Conservation (phyloP, 1,140 invertebrate genomes). For the Pinna nobilis region DNA sequence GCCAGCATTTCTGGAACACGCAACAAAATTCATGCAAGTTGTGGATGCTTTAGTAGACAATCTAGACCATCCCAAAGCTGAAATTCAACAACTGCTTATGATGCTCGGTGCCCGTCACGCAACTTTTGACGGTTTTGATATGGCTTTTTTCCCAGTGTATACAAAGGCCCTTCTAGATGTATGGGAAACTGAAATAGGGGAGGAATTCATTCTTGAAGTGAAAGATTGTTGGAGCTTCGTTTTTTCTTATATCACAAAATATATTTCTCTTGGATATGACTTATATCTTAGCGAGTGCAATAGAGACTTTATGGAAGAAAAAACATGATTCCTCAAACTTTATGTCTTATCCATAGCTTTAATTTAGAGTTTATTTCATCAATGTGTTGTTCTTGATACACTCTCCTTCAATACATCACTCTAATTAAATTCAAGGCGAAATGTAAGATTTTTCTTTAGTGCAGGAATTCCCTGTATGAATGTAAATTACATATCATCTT, state of each 20-base stretch:
- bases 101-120: constrained; percentile 60
- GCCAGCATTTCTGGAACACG: constrained; percentile 49
- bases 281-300: constrained; percentile 44
- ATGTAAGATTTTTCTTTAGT: too few relatives aligned
- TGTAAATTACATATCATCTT: too few relatives aligned
- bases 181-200: constrained; percentile 58
- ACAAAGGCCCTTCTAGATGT: constrained; percentile 58
- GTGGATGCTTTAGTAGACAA: constrained; percentile 57
- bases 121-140: constrained; percentile 54
- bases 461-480: too few relatives aligned
- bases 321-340: constrained; percentile 7
- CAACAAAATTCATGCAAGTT: constrained; percentile 55
- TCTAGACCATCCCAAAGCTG: constrained; percentile 46
- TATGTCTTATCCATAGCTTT: too few relatives aligned
- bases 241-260: constrained; percentile 52
- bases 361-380: too few relatives aligned
- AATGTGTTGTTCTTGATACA: too few relatives aligned
- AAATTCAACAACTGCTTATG: constrained; percentile 50
- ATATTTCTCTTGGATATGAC: constrained; percentile 59
- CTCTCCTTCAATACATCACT: too few relatives aligned
- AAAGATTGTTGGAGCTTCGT: constrained; percentile 50
- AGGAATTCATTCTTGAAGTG: constrained; percentile 61
- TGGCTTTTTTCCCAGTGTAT: constrained; percentile 55
- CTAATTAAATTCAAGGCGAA: too few relatives aligned
- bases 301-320: constrained; percentile 1